Percentiles rank a stretch among this genome's conserved stretches.
These are phyloP conservation scores for Muscina levida DNA, from an alignment of 2,888 invertebrate genomes.

Conservation along the genomic window DNA sequence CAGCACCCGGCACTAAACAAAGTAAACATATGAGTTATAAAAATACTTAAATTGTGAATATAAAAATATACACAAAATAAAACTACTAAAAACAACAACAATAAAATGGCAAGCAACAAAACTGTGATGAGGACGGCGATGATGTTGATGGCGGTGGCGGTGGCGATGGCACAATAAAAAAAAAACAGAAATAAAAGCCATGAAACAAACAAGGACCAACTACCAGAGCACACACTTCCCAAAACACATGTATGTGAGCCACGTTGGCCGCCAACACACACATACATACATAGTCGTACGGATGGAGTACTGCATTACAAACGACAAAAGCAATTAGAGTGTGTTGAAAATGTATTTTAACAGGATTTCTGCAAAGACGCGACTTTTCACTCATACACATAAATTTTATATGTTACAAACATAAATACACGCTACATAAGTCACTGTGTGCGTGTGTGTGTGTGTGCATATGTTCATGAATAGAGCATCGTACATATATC, in stretches of 20 bases:
- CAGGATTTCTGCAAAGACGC: constrained; percentile 47
- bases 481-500: constrained; percentile 5
- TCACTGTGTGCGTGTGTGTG: not conserved
- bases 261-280: constrained; percentile 25
- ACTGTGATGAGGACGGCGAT: constrained; percentile 2
- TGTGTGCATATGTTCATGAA: too few species aligned
- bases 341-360: constrained; percentile 63
- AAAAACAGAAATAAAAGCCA: too few species aligned
- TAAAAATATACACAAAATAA: constrained; percentile 7
- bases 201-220: constrained; percentile 28
- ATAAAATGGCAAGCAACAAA: constrained; percentile 24
- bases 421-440: not conserved
- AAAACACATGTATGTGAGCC: constrained; percentile 32
- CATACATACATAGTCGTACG: constrained; percentile 24
- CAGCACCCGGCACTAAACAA: too few species aligned
- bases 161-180: too few species aligned
- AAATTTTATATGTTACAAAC: not conserved
- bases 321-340: constrained; percentile 68
- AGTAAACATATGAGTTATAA: constrained; percentile 37
- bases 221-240: not conserved
- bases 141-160: not conserved
- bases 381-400: constrained; percentile 36
- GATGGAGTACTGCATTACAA: constrained; percentile 46
- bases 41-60: constrained; percentile 18
- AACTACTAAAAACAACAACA: constrained; percentile 14